Conservation (phyloP, 2,113 vertebrate species). For the Fukomys damarensis region DNA sequence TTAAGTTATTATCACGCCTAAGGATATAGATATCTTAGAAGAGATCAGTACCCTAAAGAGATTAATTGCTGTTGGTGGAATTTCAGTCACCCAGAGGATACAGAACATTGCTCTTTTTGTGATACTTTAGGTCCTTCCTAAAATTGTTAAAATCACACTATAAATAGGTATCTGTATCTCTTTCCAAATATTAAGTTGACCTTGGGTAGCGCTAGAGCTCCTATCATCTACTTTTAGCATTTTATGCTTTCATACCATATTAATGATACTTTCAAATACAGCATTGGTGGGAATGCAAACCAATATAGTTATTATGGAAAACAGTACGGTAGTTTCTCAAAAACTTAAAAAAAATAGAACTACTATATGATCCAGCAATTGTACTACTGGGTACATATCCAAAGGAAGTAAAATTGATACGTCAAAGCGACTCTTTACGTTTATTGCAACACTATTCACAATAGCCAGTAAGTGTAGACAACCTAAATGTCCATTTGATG, state of each 20-base stretch:
- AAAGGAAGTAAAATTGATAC: neutral
- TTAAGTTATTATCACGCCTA: constrained; percentile 54
- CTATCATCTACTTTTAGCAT: neutral
- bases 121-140: neutral
- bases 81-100: constrained; percentile 11
- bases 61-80: constrained; percentile 48
- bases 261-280: neutral
- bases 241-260: neutral
- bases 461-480: neutral
- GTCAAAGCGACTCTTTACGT: neutral
- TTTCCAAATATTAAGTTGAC: neutral
- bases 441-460: neutral
- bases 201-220: neutral
- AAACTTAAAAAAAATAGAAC: neutral
- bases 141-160: neutral
- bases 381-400: neutral
- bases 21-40: constrained; percentile 46
- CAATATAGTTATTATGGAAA: neutral
- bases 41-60: constrained; percentile 15
- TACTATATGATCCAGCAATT: neutral
- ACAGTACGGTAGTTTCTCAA: neutral
- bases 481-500: neutral
- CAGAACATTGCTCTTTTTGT: neutral
- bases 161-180: neutral
- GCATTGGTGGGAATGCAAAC: neutral